phyloP scores from a whole-genome alignment of 2,113 vertebrate species.

The Tautogolabrus adspersus region DNA sequence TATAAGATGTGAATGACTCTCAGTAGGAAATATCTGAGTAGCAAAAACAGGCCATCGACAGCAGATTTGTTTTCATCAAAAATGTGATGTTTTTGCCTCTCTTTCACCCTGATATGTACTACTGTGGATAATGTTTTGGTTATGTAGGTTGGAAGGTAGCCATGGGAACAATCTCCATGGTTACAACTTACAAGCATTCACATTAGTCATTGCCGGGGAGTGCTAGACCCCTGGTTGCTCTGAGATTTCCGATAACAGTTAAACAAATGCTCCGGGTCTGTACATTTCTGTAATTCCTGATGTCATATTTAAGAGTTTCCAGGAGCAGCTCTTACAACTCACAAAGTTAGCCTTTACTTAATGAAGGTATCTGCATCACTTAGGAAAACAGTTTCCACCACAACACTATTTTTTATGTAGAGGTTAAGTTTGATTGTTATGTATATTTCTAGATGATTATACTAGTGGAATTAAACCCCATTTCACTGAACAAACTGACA shows the following conservation, averaged over 20 bases:
- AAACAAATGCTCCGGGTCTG: neutral
- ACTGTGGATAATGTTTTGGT: neutral
- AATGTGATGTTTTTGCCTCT: neutral
- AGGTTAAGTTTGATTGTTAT: too few relatives aligned
- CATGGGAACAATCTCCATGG: conserved; percentile 12
- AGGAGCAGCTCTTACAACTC: neutral
- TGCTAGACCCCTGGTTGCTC: neutral
- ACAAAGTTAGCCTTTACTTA: neutral
- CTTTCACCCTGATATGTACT: neutral
- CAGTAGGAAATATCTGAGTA: neutral
- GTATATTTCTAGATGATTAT: too few relatives aligned
- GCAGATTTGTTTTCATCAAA: neutral
- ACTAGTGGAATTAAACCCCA: too few relatives aligned
- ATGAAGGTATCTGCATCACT: neutral
- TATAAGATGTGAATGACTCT: neutral
- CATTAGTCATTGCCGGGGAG: neutral
- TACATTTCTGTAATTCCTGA: neutral
- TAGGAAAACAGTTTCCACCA: neutral
- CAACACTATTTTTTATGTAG: too few relatives aligned
- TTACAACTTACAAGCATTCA: neutral
- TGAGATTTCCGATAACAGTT: neutral
- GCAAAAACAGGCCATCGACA: neutral
- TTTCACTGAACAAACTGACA: too few relatives aligned
- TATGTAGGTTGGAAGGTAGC: neutral
- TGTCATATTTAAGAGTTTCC: neutral